A percentile compares a stretch with the other conserved stretches of the same genome.
These are phyloP conservation scores for Phthorimaea operculella DNA, from an alignment of 1,140 invertebrate genomes.

Conservation along the genomic window DNA sequence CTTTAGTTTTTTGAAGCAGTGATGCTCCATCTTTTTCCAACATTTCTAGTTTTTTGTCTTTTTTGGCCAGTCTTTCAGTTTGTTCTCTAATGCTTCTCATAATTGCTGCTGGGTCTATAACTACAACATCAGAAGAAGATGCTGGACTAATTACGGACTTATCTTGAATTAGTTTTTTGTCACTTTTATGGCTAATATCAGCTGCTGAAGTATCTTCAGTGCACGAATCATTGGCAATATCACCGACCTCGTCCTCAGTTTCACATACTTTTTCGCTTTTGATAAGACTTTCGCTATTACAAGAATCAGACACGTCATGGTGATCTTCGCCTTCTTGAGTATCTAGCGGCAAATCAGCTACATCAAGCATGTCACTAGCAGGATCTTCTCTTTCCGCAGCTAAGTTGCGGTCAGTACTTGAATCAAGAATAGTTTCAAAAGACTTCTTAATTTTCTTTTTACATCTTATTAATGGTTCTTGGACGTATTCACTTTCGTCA, in stretches of 20 bases:
- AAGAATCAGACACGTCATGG: slow-evolving; percentile 36
- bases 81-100: slow-evolving; percentile 34
- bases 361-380: slow-evolving; percentile 55
- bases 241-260: slow-evolving; percentile 45
- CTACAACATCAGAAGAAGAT: not conserved
- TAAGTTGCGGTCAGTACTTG: slow-evolving; percentile 71
- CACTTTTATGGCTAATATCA: not conserved
- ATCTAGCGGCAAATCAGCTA: slow-evolving; percentile 55
- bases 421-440: slow-evolving; percentile 52
- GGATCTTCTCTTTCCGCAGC: slow-evolving; percentile 60
- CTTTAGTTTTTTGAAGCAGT: slow-evolving; percentile 26
- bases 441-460: slow-evolving; percentile 59
- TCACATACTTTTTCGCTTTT: slow-evolving; percentile 37
- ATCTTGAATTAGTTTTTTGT: not conserved
- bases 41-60: slow-evolving; percentile 32
- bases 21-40: slow-evolving; percentile 27
- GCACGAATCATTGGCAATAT: slow-evolving; percentile 37
- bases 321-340: slow-evolving; percentile 44
- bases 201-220: slow-evolving; percentile 9
- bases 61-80: slow-evolving; percentile 35
- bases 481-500: slow-evolving; percentile 61
- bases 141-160: not conserved
- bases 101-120: slow-evolving; percentile 34
- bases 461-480: slow-evolving; percentile 47
- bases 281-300: slow-evolving; percentile 35